Percentiles rank a stretch among this genome's conserved stretches.
These are phyloP conservation scores for Zophobas atratus DNA, from an alignment of 1,140 invertebrate species.

Conservation along the genomic window DNA sequence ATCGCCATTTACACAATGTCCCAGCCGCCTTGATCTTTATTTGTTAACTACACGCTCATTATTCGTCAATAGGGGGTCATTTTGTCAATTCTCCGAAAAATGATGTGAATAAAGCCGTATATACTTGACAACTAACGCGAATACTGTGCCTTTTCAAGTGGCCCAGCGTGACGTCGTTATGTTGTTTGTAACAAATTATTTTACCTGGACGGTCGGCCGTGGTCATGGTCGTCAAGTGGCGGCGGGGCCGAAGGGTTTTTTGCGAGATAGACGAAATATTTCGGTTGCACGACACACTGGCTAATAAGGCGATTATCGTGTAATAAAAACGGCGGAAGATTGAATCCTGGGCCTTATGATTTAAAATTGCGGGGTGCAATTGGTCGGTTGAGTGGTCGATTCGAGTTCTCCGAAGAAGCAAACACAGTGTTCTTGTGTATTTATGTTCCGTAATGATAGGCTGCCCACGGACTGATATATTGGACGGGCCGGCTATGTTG, in stretches of 20 bases:
- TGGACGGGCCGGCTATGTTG: constrained; percentile 59
- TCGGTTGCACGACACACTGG: constrained; percentile 31
- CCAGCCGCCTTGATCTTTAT: constrained; percentile 56
- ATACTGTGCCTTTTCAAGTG: constrained; percentile 22
- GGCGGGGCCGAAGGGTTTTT: not conserved
- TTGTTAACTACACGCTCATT: constrained; percentile 57
- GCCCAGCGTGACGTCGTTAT: constrained; percentile 26
- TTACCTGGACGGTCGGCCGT: constrained; percentile 2
- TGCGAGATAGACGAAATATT: constrained; percentile 2
- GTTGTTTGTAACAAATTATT: constrained; percentile 41
- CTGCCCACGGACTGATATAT: constrained; percentile 62
- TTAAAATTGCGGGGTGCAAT: constrained; percentile 49
- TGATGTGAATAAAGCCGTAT: constrained; percentile 53
- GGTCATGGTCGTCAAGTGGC: constrained; percentile 3
- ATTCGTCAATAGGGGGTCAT: constrained; percentile 48
- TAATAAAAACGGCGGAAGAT: constrained; percentile 55
- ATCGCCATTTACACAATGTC: constrained; percentile 52
- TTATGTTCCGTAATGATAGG: constrained; percentile 63
- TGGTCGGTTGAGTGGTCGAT: constrained; percentile 40
- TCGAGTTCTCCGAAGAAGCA: constrained; percentile 57
- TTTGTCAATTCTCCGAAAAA: constrained; percentile 51
- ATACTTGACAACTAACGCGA: constrained; percentile 23
- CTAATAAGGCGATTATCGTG: constrained; percentile 43
- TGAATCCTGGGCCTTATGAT: constrained; percentile 54
- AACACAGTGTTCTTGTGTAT: constrained; percentile 59